phyloP scores from a whole-genome alignment of 2,888 invertebrate species.

The Pterostichus madidus region DNA sequence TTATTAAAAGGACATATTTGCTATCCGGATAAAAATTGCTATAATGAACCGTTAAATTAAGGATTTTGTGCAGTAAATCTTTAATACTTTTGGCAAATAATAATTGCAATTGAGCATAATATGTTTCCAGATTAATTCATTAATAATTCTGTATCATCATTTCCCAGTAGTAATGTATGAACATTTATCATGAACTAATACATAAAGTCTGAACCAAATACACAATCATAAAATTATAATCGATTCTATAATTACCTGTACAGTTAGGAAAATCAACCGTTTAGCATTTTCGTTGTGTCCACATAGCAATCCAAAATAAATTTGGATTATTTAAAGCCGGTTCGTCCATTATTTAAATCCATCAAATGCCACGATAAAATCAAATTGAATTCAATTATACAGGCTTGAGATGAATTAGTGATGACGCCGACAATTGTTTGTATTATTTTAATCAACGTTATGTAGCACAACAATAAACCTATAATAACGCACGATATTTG shows the following conservation, averaged over 20 bases:
- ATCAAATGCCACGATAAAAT: conserved; percentile 54
- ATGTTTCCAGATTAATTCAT: conserved; percentile 50
- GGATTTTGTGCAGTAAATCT: conserved; percentile 27
- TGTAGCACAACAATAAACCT: conserved; percentile 46
- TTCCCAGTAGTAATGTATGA: conserved; percentile 57
- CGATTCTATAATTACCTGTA: conserved; percentile 55
- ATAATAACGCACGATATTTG: conserved; percentile 38
- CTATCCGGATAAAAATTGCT: no score
- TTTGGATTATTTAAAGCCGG: conserved; percentile 59
- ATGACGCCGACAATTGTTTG: conserved; percentile 51
- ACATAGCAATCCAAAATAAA: conserved; percentile 53
- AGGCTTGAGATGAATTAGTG: conserved; percentile 59
- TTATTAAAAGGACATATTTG: no score
- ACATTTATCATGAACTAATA: conserved; percentile 60
- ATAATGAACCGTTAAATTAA: not conserved
- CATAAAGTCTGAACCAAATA: conserved; percentile 36
- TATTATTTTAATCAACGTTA: conserved; percentile 58
- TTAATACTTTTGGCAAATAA: conserved; percentile 30
- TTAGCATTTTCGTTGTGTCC: conserved; percentile 20
- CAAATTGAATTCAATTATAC: conserved; percentile 59
- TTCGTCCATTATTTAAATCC: conserved; percentile 59
- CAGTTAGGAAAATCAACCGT: conserved; percentile 23
- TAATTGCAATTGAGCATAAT: not conserved
- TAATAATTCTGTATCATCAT: conserved; percentile 56
- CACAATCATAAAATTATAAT: conserved; percentile 61